Base-by-base conservation (phyloP, 1,140 invertebrate species). In the Drosophila nikananu region DNA sequence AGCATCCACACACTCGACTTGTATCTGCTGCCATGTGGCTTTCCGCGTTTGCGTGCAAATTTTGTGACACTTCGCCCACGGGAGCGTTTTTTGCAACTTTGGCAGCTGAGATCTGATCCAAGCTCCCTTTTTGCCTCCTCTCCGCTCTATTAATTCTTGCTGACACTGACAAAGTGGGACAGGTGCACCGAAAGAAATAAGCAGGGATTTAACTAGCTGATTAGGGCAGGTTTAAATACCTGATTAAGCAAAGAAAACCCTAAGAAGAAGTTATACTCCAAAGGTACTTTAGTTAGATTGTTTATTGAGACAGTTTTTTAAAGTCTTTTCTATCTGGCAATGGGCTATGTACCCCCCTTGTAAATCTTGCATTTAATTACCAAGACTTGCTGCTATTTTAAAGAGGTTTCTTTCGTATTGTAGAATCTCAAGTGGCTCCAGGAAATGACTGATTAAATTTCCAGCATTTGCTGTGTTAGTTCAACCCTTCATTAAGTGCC, bases 1-100 rank as follows among this genome's bases (percentile, higher is more conserved):
- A 41, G 39, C 35, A 48, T 59, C 42, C 67, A 32, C 52, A 60
- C 39, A 44, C 44, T 32, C 54, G 21, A 73, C 70, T 44, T n/a
- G n/a, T 79, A 64, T 79, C 66, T 78, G 52, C 66, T 79, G 66
- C 66, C 75, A 77, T 70, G 74, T 77, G 75, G 75, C 83, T 80
- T 83, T 80, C 62, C 83, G 80, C 76, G 75, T 77, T 77, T 77
- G 75, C 75, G 75, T 77, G 75, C 77, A 87, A 87, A 87, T 87
- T 87, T 80, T 87, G 84, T 89, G 84, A 89, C 84, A 89, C 74
- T 84, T 89, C 84, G 81, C 84, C 84, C 84, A 89, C 84, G 84
- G 84, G 84, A 89, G 63, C 71, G 76, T 48, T 74, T 80, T 80
- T 61, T 80, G 77, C 74, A 54, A 51, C 57, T 64, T 60, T 78